Conservation (phyloP, 2,797 vertebrate species). For the Coilia nasus region DNA sequence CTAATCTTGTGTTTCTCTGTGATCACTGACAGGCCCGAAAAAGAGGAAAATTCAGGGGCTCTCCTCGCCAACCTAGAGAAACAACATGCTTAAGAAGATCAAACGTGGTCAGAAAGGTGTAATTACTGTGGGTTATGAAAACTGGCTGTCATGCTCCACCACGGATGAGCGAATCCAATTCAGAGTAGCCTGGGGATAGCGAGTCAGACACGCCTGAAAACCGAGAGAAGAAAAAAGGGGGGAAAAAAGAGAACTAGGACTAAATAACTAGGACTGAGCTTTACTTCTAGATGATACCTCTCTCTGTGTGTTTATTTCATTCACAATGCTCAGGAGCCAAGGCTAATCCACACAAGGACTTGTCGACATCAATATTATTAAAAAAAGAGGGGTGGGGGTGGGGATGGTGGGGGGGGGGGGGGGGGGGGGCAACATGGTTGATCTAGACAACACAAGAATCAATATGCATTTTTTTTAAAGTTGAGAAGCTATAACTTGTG, state of each 20-base stretch:
- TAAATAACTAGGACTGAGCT: neutral
- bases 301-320: neutral
- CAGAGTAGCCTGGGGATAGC: constrained; percentile 57
- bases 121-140: constrained; percentile 60
- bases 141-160: constrained; percentile 53
- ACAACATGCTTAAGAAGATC: constrained; percentile 53
- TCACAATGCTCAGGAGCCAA: constrained; percentile 40
- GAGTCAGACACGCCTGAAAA: constrained; percentile 55
- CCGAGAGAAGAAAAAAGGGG: constrained; percentile 10
- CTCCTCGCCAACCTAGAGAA: constrained; percentile 46
- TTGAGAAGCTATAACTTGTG: neutral
- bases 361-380: neutral
- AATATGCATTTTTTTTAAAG: neutral
- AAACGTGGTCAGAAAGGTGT: constrained; percentile 59
- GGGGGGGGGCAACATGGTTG: no score
- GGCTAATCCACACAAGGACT: constrained; percentile 55
- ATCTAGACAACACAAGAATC: neutral
- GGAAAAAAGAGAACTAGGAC: neutral
- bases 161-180: constrained; percentile 49
- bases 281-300: neutral
- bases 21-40: constrained; percentile 42
- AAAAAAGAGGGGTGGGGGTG: no score
- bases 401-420: no score
- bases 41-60: constrained; percentile 40
- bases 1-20: constrained; percentile 47